A percentile compares a stretch with the other conserved stretches of the same genome.
Conservation (phyloP, 2,797 vertebrate genomes). For the Craterocephalus amniculus region DNA sequence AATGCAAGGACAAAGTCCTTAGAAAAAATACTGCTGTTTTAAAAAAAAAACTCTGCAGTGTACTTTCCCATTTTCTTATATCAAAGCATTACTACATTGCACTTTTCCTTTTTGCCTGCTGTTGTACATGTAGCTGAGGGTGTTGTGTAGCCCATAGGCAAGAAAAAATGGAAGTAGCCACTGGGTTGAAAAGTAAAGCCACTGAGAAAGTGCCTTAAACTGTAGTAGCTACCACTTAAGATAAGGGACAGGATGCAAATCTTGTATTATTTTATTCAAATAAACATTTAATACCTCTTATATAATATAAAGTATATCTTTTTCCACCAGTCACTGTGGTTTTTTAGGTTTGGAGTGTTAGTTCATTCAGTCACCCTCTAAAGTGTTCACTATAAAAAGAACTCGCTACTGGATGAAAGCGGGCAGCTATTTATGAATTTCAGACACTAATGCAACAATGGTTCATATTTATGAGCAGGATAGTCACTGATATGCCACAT, state of each 20-base stretch:
- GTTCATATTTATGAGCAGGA: too few species aligned
- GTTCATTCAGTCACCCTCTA: too few species aligned
- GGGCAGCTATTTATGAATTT: too few species aligned
- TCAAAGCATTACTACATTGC: slow-evolving; percentile 21
- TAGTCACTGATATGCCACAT: too few species aligned
- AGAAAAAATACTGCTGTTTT: background rate
- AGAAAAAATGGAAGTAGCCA: background rate
- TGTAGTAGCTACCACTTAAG: background rate
- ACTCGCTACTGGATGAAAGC: too few species aligned
- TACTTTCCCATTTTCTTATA: slow-evolving; percentile 1
- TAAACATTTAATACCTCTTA: too few species aligned
- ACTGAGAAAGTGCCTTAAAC: slow-evolving; percentile 19
- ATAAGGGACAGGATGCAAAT: background rate
- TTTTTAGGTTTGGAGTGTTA: too few species aligned
- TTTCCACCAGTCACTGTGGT: background rate
- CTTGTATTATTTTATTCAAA: too few species aligned
- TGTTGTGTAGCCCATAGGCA: slow-evolving; percentile 5
- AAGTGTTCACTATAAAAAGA: too few species aligned
- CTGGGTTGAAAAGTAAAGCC: background rate
- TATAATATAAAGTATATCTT: too few species aligned
- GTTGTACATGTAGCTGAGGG: slow-evolving; percentile 15
- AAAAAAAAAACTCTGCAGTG: slow-evolving; percentile 14
- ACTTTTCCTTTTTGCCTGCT: slow-evolving; percentile 14
- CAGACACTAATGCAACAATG: too few species aligned
- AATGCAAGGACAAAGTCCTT: slow-evolving; percentile 23